A percentile compares a stretch with the other conserved stretches of the same genome.
Conservation (phyloP, 1,140 invertebrate genomes). For the Dendrolimus punctatus region DNA sequence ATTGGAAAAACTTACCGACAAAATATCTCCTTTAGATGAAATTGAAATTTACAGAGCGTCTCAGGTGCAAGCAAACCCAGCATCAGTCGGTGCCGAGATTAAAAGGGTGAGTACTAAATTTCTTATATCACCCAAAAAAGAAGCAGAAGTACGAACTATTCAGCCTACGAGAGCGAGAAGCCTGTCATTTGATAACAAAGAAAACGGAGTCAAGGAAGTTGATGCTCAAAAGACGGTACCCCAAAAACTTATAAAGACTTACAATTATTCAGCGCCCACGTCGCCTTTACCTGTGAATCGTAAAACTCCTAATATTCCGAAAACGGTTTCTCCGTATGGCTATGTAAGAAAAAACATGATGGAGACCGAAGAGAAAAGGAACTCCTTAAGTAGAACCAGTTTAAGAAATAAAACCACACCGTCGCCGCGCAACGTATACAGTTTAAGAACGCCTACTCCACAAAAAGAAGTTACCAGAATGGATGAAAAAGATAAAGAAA, state of each 20-base stretch:
- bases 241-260: slow-evolving; percentile 34
- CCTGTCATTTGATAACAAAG: slow-evolving; percentile 47
- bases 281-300: slow-evolving; percentile 46
- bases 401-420: slow-evolving; percentile 29
- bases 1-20: slow-evolving; percentile 46
- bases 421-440: slow-evolving; percentile 24
- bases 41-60: slow-evolving; percentile 53
- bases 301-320: slow-evolving; percentile 55
- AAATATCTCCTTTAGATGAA: slow-evolving; percentile 43
- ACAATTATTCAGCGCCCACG: slow-evolving; percentile 61
- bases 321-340: slow-evolving; percentile 55
- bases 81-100: slow-evolving; percentile 62
- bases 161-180: slow-evolving; percentile 60
- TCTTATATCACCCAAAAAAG: slow-evolving; percentile 65
- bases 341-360: slow-evolving; percentile 50
- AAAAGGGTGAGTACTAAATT: slow-evolving; percentile 65
- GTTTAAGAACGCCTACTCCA: slow-evolving; percentile 8
- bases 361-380: slow-evolving; percentile 52
- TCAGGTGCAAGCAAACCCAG: slow-evolving; percentile 38
- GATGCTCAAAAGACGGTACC: slow-evolving; percentile 11
- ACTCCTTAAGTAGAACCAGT: slow-evolving; percentile 37
- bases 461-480: slow-evolving; percentile 17
- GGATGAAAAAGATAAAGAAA: slow-evolving; percentile 39
- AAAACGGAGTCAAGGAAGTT: slow-evolving; percentile 8
- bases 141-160: slow-evolving; percentile 59